Evolutionary conservation across 2,888 invertebrate genomes (phyloP).

Genomic region (Synanthedon andrenaeformis): DNA sequence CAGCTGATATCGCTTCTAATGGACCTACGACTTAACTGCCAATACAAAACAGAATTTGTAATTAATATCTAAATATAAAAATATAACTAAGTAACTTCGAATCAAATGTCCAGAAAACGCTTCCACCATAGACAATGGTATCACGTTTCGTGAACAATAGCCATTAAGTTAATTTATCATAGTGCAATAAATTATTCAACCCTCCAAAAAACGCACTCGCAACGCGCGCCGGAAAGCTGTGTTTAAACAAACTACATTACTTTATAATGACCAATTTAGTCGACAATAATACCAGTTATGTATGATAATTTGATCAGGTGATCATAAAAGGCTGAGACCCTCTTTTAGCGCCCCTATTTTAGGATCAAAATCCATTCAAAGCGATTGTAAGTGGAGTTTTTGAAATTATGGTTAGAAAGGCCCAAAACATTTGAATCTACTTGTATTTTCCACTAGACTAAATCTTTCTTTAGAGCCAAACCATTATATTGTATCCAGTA

Average conservation of each 20-base stretch:
- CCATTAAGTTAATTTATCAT: slow-evolving; percentile 59
- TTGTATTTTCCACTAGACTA: too few relatives aligned
- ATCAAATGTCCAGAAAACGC: background rate
- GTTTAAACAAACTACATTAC: slow-evolving; percentile 62
- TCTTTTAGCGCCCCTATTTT: slow-evolving; percentile 1
- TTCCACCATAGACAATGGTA: slow-evolving; percentile 15
- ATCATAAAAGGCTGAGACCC: slow-evolving; percentile 9
- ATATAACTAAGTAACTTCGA: too few relatives aligned
- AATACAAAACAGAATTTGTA: too few relatives aligned
- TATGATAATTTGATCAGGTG: slow-evolving; percentile 56
- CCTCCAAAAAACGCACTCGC: slow-evolving; percentile 34
- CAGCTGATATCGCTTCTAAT: too few relatives aligned
- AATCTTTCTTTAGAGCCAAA: too few relatives aligned
- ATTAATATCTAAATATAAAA: too few relatives aligned
- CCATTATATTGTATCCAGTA: too few relatives aligned
- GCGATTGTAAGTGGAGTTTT: background rate
- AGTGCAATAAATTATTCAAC: slow-evolving; percentile 50
- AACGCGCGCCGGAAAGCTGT: slow-evolving; percentile 39
- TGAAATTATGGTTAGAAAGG: too few relatives aligned
- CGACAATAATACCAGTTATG: slow-evolving; percentile 38
- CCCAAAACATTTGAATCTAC: too few relatives aligned
- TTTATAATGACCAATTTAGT: slow-evolving; percentile 49
- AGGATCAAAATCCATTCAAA: background rate
- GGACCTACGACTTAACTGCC: too few relatives aligned
- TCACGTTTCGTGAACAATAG: slow-evolving; percentile 48